Percentiles rank a stretch among this genome's conserved stretches.
Conservation (phyloP, 2,888 invertebrate species). For the Elysia crispata region DNA sequence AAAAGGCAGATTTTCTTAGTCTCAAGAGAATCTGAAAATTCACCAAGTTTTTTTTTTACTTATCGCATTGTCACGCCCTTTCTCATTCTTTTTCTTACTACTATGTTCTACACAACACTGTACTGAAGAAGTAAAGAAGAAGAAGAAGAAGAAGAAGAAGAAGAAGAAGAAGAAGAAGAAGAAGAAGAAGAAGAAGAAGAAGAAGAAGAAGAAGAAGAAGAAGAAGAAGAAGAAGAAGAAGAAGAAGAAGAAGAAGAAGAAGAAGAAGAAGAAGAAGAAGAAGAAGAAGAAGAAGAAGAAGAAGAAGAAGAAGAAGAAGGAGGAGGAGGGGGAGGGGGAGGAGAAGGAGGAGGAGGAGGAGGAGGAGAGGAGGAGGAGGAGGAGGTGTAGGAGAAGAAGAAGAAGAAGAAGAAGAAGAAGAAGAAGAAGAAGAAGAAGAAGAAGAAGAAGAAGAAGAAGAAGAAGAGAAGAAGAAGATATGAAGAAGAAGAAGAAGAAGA, state of each 20-base stretch:
- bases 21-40: too few relatives aligned
- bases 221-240: slow-evolving; percentile 10
- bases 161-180: too few relatives aligned
- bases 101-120: too few relatives aligned
- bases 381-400: too few relatives aligned
- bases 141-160: too few relatives aligned
- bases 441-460: background rate
- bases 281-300: background rate
- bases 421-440: background rate
- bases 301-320: background rate
- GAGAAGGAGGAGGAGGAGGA: background rate
- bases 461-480: background rate
- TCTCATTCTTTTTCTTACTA: too few relatives aligned
- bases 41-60: too few relatives aligned
- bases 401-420: background rate
- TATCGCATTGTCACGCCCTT: too few relatives aligned
- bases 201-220: too few relatives aligned
- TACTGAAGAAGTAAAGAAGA: too few relatives aligned
- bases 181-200: too few relatives aligned
- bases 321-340: slow-evolving; percentile 13
- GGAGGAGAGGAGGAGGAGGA: slow-evolving; percentile 1
- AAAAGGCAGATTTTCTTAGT: too few relatives aligned
- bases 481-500: background rate
- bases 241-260: background rate
- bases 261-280: background rate